Evolutionary conservation across 2,113 vertebrate species (phyloP).

Genomic region (Argyrosomus japonicus): DNA sequence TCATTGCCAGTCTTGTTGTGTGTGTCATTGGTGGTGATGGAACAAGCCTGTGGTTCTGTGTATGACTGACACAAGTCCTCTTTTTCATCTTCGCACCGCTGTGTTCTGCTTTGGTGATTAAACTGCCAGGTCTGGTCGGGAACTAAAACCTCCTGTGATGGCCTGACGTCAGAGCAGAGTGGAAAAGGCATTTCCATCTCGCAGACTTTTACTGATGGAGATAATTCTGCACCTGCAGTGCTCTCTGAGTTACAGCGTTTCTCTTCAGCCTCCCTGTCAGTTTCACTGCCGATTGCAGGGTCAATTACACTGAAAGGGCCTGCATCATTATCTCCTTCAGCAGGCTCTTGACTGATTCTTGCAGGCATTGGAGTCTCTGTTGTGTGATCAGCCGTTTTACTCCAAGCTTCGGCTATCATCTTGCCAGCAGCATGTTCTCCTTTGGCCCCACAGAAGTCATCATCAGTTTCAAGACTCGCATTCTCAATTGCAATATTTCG

Average conservation of each 20-base stretch:
- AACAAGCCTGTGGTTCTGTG: conserved; percentile 34
- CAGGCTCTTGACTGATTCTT: conserved; percentile 59
- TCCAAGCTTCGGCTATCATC: conserved; percentile 47
- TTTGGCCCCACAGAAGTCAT: conserved; percentile 32
- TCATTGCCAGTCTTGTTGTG: conserved; percentile 22
- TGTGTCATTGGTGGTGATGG: background rate
- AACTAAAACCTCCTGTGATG: conserved; percentile 31
- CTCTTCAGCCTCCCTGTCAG: conserved; percentile 57
- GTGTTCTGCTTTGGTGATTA: conserved; percentile 20
- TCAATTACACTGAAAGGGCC: conserved; percentile 68
- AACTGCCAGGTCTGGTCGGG: conserved; percentile 1
- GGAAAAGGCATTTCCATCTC: conserved; percentile 27
- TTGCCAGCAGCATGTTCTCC: conserved; percentile 37
- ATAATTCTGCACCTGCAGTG: conserved; percentile 52
- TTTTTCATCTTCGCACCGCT: conserved; percentile 41
- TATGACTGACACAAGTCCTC: conserved; percentile 31
- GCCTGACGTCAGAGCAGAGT: background rate
- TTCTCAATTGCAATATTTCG: conserved; percentile 43
- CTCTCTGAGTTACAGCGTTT: conserved; percentile 41
- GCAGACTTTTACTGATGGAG: conserved; percentile 42
- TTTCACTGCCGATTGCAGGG: conserved; percentile 68
- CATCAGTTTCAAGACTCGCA: conserved; percentile 27
- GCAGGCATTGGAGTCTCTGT: conserved; percentile 51
- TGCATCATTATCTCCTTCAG: conserved; percentile 73
- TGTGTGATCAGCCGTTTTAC: conserved; percentile 59